phyloP scores from a whole-genome alignment of 2,113 vertebrate species.

The Ictidomys tridecemlineatus region DNA sequence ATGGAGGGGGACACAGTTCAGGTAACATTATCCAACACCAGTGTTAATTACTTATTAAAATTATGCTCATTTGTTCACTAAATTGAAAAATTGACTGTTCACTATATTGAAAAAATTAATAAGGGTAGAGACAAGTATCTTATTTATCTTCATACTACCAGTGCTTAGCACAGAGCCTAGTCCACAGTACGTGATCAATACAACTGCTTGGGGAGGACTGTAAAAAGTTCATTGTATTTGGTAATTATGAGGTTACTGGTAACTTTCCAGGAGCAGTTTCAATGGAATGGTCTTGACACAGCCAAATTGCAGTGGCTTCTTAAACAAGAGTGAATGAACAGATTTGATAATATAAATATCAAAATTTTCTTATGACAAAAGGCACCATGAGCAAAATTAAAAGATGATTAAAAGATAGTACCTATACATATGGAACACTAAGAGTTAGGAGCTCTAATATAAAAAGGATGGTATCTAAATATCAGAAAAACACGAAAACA shows the following conservation, averaged over 20 bases:
- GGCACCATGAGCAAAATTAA: neutral
- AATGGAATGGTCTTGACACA: neutral
- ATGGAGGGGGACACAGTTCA: too few relatives aligned
- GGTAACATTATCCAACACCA: neutral
- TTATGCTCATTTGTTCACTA: neutral
- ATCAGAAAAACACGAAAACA: conserved; percentile 33
- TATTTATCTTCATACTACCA: neutral
- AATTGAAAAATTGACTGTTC: neutral
- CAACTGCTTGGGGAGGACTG: neutral
- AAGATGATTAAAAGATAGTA: neutral
- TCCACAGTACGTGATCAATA: neutral
- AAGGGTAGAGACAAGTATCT: neutral
- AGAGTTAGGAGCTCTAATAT: neutral
- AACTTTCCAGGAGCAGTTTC: neutral
- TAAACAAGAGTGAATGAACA: conserved; percentile 1
- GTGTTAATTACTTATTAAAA: neutral
- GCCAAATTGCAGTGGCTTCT: neutral
- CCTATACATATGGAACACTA: neutral
- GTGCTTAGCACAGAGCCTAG: neutral
- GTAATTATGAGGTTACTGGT: neutral
- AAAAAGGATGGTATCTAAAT: neutral
- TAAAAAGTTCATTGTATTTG: neutral
- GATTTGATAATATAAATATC: neutral
- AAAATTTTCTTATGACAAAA: conserved; percentile 48
- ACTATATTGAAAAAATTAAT: neutral